Evolutionary conservation across 2,113 vertebrate species (phyloP), one percentile per base, ranked within the genome.

Genomic region (Miniopterus natalensis): DNA sequence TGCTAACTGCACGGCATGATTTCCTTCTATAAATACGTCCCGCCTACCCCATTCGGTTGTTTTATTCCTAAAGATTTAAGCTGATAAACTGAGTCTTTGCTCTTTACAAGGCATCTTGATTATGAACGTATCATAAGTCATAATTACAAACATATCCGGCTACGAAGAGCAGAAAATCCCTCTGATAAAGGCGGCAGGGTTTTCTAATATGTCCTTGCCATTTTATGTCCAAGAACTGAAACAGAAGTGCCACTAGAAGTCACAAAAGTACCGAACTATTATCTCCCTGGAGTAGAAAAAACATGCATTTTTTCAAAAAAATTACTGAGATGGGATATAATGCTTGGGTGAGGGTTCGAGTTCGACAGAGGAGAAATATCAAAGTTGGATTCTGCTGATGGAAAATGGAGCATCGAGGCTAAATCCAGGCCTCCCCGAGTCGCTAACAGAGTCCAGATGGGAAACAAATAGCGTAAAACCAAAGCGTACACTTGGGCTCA

Each of bases 21-120:
- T 78, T 95, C 87, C 47, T 90, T 96, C 84, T 73, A 89, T 92
- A 95, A 96, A 92, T 74, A 92, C 40, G 40, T 81, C 53, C 51
- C 55, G 18, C 13, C 14, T 84, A 12, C 31, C 27, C 18, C 29
- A 65, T 59, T 93, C 42, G 78, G 14, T 65, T 49, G 12, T 91
- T 95, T 71, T 91, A 84, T 84, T 94, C 47, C 49, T 77, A 84
- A 80, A 88, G 70, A 95, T 74, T 93, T 89, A 63, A 92, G 86
- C 90, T 6, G 10, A 95, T 94, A 84, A 89, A 80, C 47, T 53
- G 21, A 84, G 51, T 84, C 90, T 94, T 81, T 75, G 51, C 59
- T 92, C 84, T 94, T 68, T 95, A 88, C 1, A 88, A 74, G 66
- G 9, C 49, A 51, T 78, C 49, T 63, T 88, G 49, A 77, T 47